Evolutionary conservation across 2,113 vertebrate species (phyloP), one percentile per base, ranked within the genome.

Genomic region (Nannobrachium achirus): DNA sequence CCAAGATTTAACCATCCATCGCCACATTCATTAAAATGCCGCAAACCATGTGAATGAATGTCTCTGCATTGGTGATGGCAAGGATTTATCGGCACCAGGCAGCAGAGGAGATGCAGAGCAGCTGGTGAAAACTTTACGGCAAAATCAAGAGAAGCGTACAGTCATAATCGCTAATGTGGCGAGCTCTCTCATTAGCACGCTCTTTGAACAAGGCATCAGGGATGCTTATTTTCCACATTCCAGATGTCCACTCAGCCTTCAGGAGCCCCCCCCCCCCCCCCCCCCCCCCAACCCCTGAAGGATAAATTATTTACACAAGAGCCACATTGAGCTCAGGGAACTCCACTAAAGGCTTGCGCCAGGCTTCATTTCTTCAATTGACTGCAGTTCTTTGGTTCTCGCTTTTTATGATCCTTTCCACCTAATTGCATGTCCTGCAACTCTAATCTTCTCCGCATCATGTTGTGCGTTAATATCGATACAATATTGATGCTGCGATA

Each of bases 191-290:
- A 77, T 87, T 83, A 80, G 61, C 59, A 61, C 56, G 48, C 25
- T 74, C 53, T 52, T 76, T 45, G 62, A 61, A 52, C 42, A 38
- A 4, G 68, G 62, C 71, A 50, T 63, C 75, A 53, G 56, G 40
- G 56, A 58, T 63, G 14, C 69, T 56, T 33, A 39, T 15, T 14
- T 40, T 5, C 55, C 10, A 25, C n/a, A n/a, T 16, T 56, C 72
- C 66, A 79, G 78, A 77, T 79, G 78, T 86, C 80, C 75, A 67
- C 57, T 68, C n/a, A 10, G 41, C 33, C 71, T 66, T 39, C 58
- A 45, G 66, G 80, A 48, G 18, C 69, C 59, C 15, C 4, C 52
- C 50, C 50, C 56, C 40, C 25, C 25, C 25, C 25, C 25, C 25
- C 2, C 25, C 25, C 25, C 25, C 25, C 2, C 25, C 25, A 2